A percentile compares a stretch with the other conserved stretches of the same genome.
phyloP scores from a whole-genome alignment of 2,113 vertebrate species.

The Prunella himalayana region DNA sequence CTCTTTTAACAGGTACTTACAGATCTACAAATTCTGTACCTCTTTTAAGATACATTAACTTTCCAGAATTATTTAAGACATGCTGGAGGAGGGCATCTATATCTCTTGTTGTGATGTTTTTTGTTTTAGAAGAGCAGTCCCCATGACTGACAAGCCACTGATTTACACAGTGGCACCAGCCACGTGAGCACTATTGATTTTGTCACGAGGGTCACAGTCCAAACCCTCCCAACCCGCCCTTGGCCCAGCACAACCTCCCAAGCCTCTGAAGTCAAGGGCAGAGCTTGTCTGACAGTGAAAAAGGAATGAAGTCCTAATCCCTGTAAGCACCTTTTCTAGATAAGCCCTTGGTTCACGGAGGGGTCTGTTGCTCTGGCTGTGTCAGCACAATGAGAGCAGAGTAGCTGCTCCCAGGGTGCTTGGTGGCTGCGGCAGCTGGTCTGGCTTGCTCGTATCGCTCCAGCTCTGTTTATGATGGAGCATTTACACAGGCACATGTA shows the following conservation, averaged over 20 bases:
- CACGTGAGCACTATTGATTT: background rate
- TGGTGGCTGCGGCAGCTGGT: fast-evolving
- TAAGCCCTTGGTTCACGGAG: background rate
- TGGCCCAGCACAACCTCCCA: fast-evolving
- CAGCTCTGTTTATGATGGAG: background rate
- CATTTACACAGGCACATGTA: background rate
- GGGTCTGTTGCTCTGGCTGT: background rate
- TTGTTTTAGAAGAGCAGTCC: background rate
- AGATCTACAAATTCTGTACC: background rate
- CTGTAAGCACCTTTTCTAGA: conserved; percentile 16
- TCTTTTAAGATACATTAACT: background rate
- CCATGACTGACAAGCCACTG: background rate
- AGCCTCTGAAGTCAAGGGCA: background rate
- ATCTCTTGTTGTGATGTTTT: background rate
- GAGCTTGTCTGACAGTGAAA: background rate
- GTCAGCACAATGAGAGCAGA: background rate
- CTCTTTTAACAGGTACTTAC: background rate
- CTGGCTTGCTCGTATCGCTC: fast-evolving
- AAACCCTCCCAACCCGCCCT: background rate
- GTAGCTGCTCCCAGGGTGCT: background rate
- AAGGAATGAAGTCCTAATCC: conserved; percentile 7
- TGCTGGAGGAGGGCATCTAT: fast-evolving
- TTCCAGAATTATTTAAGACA: background rate
- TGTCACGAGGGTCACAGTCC: background rate
- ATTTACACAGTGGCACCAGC: background rate